Base-by-base conservation (phyloP, 2,113 vertebrate genomes). In the Ochotona curzoniae region DNA sequence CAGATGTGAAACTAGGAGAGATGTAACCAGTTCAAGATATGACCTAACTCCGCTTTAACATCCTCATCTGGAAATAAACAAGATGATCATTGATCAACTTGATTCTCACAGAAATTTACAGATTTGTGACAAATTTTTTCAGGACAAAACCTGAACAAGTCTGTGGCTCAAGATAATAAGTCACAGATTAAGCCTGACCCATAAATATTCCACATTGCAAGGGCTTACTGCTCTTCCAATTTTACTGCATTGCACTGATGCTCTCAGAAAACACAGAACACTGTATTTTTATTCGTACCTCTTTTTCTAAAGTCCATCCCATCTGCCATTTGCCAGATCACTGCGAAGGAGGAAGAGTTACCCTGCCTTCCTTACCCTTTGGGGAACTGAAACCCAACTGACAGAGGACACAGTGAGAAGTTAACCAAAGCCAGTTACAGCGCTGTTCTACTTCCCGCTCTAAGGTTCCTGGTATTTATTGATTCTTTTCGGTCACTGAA, bases 401-500 rank as follows among this genome's bases (percentile, higher is more conserved):
- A 11, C 2, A 4, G 17, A 8, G 10, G 3, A 5, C 14, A 10
- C 1, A 10, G 35, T 1, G 28, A 73, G 5, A 28, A 64, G 54
- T 7, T 7, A 61, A 13, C 21, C 60, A 44, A 32, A 49, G 13
- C 28, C 25, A 12, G 17, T 35, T 67, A 25, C 8, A 87, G 32
- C 32, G 7, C 4, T 9, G 1, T 17, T 73, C 67, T 92, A 67
- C 89, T 64, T 76, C 83, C 73, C 61, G 28, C 75, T 30, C 51
- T 13, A 80, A 28, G 21, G 4, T 23, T 75, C 91, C 49, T 69
- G 35, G 35, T 5, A 51, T 80, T 57, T 73, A 38, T 81, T 90
- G 57, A 60, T 71, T 86, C 54, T 83, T 89, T 57, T 47, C 15
- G 76, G 71, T 66, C 51, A 91, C 32, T 61, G 71, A 81, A 86